Conservation (phyloP, 2,113 vertebrate species). For the Chionomys nivalis region DNA sequence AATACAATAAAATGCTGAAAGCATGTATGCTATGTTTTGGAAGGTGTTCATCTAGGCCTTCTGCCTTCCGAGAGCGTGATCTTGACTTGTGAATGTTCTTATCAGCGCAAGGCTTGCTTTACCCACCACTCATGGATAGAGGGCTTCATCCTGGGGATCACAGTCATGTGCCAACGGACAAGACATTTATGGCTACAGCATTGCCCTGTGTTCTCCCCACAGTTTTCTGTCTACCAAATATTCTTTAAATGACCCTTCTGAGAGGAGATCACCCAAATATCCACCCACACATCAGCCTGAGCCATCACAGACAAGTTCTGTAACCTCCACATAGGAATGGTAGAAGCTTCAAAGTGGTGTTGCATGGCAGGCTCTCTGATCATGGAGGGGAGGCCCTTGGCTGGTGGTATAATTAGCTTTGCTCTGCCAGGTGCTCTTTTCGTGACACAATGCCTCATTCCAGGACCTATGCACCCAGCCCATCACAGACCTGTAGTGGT, state of each 20-base stretch:
- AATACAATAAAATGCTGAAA: neutral
- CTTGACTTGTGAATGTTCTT: neutral
- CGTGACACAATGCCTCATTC: neutral
- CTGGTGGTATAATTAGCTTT: neutral
- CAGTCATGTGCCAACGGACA: neutral
- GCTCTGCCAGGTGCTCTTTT: neutral
- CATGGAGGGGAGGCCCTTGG: neutral
- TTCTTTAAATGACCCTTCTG: neutral
- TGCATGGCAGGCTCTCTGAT: too few relatives aligned
- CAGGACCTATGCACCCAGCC: neutral
- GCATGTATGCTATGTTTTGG: neutral
- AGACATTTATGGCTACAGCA: neutral
- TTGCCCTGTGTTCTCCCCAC: neutral
- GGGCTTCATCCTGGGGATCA: neutral
- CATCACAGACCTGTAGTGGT: too few relatives aligned
- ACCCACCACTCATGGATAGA: neutral
- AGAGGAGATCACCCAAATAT: neutral
- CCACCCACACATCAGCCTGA: neutral
- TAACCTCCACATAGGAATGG: neutral
- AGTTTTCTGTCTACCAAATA: neutral
- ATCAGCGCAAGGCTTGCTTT: neutral
- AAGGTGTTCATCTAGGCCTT: neutral
- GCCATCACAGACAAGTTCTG: neutral
- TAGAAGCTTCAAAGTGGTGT: neutral
- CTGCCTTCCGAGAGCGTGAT: neutral